These are phyloP conservation scores for Molorchus minor DNA, from an alignment of 2,888 invertebrate genomes.

Conservation along the genomic window DNA sequence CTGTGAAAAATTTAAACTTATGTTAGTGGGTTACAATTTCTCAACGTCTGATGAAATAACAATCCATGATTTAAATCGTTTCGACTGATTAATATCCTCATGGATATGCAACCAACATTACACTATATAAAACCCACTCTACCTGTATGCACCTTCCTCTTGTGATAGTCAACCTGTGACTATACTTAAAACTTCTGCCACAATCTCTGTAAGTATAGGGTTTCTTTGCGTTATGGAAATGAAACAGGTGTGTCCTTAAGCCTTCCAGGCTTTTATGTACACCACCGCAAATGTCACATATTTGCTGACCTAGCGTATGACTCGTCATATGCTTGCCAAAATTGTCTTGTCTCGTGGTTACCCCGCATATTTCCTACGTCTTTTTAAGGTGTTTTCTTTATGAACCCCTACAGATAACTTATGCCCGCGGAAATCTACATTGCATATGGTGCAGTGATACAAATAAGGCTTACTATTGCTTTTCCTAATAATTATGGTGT, in stretches of 20 bases:
- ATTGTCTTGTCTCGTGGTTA: slow-evolving; percentile 35
- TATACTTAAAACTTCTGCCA: slow-evolving; percentile 30
- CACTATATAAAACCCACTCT: neutral
- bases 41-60: too few species aligned
- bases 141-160: slow-evolving; percentile 36
- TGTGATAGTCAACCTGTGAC: slow-evolving; percentile 31
- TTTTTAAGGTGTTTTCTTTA: slow-evolving; percentile 34
- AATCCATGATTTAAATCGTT: too few species aligned
- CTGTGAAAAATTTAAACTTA: slow-evolving; percentile 6
- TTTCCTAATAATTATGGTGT: slow-evolving; percentile 11
- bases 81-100: too few species aligned
- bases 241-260: slow-evolving; percentile 34
- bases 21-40: too few species aligned
- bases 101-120: slow-evolving; percentile 2
- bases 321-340: slow-evolving; percentile 34
- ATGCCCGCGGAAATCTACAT: slow-evolving; percentile 24
- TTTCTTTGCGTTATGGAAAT: slow-evolving; percentile 34
- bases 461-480: slow-evolving; percentile 4
- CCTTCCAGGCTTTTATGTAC: slow-evolving; percentile 38
- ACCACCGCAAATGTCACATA: slow-evolving; percentile 38
- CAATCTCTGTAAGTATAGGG: slow-evolving; percentile 33
- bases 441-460: slow-evolving; percentile 30
- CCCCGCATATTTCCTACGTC: slow-evolving; percentile 31
- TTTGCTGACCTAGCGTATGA: slow-evolving; percentile 28
- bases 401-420: slow-evolving; percentile 24